Conservation (phyloP, 2,113 vertebrate species). For the Ophthalmolycus amberensis region DNA sequence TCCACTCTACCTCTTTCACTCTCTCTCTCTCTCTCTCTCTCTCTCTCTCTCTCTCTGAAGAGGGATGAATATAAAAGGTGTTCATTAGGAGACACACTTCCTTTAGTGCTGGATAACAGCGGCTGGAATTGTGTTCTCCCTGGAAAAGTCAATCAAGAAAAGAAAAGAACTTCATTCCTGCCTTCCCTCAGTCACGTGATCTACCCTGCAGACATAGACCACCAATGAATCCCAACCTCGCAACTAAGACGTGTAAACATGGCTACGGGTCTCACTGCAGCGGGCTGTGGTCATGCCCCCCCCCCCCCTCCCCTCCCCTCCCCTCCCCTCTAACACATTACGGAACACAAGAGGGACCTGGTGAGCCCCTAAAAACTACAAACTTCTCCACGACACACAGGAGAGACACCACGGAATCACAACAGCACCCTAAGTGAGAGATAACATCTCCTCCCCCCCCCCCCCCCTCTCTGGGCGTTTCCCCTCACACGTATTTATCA, state of each 20-base stretch:
- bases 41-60: neutral
- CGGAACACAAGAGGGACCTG: neutral
- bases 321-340: neutral
- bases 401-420: neutral
- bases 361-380: neutral
- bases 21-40: neutral
- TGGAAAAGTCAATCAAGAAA: constrained; percentile 46
- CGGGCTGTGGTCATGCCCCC: constrained; percentile 34
- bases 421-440: constrained; percentile 21
- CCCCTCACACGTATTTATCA: constrained; percentile 63
- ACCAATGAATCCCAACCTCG: constrained; percentile 52
- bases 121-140: constrained; percentile 31
- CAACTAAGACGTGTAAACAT: constrained; percentile 70
- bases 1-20: neutral
- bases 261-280: constrained; percentile 59
- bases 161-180: constrained; percentile 39
- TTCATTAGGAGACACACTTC: constrained; percentile 12
- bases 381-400: neutral
- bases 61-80: neutral
- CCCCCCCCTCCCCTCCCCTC: neutral
- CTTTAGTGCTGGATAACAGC: constrained; percentile 28
- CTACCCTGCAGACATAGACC: constrained; percentile 65
- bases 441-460: constrained; percentile 9
- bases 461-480: neutral
- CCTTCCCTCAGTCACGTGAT: constrained; percentile 15